Base-by-base conservation (phyloP, 2,113 vertebrate species). In the Colossoma macropomum region DNA sequence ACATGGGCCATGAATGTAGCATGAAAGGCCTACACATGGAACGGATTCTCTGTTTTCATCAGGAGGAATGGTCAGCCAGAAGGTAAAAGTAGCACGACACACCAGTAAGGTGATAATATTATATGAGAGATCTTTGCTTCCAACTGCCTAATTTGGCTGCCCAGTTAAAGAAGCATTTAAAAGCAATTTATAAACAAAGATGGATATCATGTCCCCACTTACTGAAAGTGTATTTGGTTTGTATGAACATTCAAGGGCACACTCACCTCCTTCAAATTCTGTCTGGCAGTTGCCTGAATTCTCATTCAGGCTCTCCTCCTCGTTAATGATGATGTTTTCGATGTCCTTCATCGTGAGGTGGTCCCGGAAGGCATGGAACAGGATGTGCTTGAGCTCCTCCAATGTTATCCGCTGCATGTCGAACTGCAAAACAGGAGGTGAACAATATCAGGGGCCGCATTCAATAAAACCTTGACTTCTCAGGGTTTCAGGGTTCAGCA, bases 261-360 rank as follows among this genome's bases (percentile, higher is more conserved):
- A 74, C 79, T 90, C 85, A 96, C 95, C 94, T 94, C 98, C 98
- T 91, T 99, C 98, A 86, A 97, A 99, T 90, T 99, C 97, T 0
- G 96, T 96, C 85, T 98, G 97, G 91, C 96, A 99, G 93, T 97
- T 98, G 79, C 96, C 97, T 13, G 97, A 95, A 91, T 97, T 98
- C 87, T 99, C 97, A 1, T 99, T 99, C 84, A 99, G 92, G 87
- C 98, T 99, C 92, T 99, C 98, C 84, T 99, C 98, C 90, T 99
- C 98, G 0, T 96, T 99, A 93, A 97, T 97, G 91, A 99, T 99
- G 92, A 99, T 99, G 94, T 98, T 99, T 92, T 99, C 98, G 0
- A 99, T 99, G 94, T 99, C 98, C 93, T 99, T 99, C 98, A 99
- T 99, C 0, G 98, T 99, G 75, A 99, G 89, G 89, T 99, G 98